Evolutionary conservation across 2,797 vertebrate species (phyloP), one percentile per base, ranked within the genome.

Genomic region (Discoglossus pictus): DNA sequence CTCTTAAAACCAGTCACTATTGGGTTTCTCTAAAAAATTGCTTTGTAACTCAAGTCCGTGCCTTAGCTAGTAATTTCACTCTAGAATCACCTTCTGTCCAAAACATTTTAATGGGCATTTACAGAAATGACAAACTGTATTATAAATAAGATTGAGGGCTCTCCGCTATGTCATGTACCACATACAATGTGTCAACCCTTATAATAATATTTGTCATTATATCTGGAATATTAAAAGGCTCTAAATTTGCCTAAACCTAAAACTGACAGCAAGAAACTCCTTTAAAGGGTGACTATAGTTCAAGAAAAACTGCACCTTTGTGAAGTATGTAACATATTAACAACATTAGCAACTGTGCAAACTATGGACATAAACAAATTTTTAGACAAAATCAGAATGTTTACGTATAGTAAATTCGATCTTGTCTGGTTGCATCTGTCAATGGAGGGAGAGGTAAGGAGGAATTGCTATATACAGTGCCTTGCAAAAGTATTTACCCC

Each of bases 1-100:
- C 56, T 61, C 50, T 68, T 61, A 68, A 61, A 53, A 59, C 20
- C 47, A 20, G 47, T 44, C n/a, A 20, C 38, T 61, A 68, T 68
- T 42, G 27, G 65, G 52, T 53, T 68, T 61, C 56, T 39, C 27
- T 13, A 61, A 52, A 59, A 40, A 59, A 50, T 24, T 50, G 46
- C 23, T 50, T n/a, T 46, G 44, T 23, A 47, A 47, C 44, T 21
- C 17, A 7, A 6, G 6, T 56, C n/a, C n/a, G n/a, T n/a, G 63
- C 8, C 63, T 8, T n/a, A 18, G 43, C 17, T 48, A 40, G 44
- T 50, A 24, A 48, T 51, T 68, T 52, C 31, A 60, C 38, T 61
- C 54, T 44, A 36, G 31, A 52, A 60, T 68, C 36, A 68, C 48
- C 25, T 53, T 25, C 25, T 36, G 21, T 43, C 44, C 24, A 6